Evolutionary conservation across 2,113 vertebrate species (phyloP), one percentile per base, ranked within the genome.

Genomic region (Phaetusa simplex): DNA sequence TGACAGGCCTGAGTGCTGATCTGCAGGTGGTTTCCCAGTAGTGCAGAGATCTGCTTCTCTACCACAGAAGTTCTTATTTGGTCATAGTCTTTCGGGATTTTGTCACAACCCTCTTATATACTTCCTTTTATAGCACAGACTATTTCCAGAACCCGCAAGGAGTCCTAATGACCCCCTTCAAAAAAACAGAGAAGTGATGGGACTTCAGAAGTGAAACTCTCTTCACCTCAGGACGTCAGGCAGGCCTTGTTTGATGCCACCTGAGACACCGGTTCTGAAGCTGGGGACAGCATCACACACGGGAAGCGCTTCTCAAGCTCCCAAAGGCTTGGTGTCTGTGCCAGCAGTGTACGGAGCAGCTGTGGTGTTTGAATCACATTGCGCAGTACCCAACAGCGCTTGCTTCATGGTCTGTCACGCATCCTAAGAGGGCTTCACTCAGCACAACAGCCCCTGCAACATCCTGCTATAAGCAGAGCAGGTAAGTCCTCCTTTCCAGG

Each of bases 81-180:
- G 50, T 32, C 58, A 55, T 29, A 77, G 20, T 8, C 45, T 65
- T 34, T 9, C 7, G 11, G 7, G 36, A 53, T 83, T 86, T 82
- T 67, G 24, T 58, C 77, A 59, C 58, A 77, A 67, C 27, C 16
- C 8, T 65, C 14, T 42, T 20, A 47, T 0, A 49, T 6, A 13
- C 34, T 78, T 34, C 2, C 6, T 27, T 73, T 77, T 40, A 34
- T 34, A 62, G 38, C 14, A 58, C 1, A 0, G 2, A 22, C 38
- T 81, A 24, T 29, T 65, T 69, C 34, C 34, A 81, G 59, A 82
- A 73, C 6, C 13, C 27, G 22, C 40, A 55, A 88, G 17, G 8
- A 56, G 11, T 70, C n/a, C 53, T 50, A 74, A 49, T 5, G 8
- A 38, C 18, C 14, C 14, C 22, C 30, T 23, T 62, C 36, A 77